Evolutionary conservation across 1,140 invertebrate species (phyloP), one percentile per base, ranked within the genome.

Genomic region (Cepaea nemoralis): DNA sequence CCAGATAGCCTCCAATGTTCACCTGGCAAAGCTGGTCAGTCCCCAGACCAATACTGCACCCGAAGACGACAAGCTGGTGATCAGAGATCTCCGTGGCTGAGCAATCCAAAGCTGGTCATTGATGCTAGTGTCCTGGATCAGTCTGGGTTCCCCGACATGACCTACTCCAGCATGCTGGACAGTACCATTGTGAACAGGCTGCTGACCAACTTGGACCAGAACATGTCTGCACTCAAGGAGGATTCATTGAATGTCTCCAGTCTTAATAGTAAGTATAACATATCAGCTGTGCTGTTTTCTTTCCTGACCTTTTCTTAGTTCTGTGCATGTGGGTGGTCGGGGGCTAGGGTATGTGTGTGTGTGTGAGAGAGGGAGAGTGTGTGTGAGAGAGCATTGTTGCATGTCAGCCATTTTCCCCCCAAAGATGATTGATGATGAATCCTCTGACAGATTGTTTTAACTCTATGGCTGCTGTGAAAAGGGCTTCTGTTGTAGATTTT

Each of bases 81-180:
- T 2, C 59, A 63, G 2, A 70, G 19, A 42, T 70, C 69, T 70
- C 69, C 37, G 22, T 12, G 35, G 24, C 39, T 14, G 31, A 31
- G 33, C 33, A 31, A 31, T 31, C 10, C 1, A 16, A 42, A 50
- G 48, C 33, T 37, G 33, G 39, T 71, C 42, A 27, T 63, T 3
- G 77, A 79, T 6, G 5, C 42, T 0, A 81, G 70, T 33, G 42
- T 55, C 22, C 33, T 81, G 50, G 70, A 81, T 55, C 31, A 45
- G 0, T 75, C 70, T 45, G 5, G 12, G 0, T 81, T 42, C 40
- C 50, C 70, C 5, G 59, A 74, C n/a, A 37, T 81, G 37, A 83
- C 82, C 66, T 81, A 81, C 66, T 39, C 59, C 35, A 83, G 82
- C 35, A 76, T 83, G 45, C 76, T 80, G 50, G 70, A 80, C 33